Conservation (phyloP, 2,888 invertebrate species). For the Metalampra italica region DNA sequence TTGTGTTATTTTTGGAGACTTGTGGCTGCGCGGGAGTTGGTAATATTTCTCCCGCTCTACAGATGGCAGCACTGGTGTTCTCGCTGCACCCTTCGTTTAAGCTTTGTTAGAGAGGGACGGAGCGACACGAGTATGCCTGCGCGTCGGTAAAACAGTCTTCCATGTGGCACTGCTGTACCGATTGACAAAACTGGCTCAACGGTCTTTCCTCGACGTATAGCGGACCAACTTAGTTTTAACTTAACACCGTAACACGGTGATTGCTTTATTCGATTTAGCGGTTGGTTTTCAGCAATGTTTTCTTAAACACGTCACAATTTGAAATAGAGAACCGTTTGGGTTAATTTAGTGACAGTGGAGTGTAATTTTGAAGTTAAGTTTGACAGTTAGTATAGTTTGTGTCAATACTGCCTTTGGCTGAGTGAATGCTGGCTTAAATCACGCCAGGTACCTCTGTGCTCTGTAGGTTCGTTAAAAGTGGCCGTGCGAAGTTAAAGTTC, state of each 20-base stretch:
- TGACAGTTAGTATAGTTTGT: conserved; percentile 30
- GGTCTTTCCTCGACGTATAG: conserved; percentile 68
- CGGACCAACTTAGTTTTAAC: conserved; percentile 73
- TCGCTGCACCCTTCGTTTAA: conserved; percentile 36
- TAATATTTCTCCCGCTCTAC: conserved; percentile 62
- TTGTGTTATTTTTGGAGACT: conserved; percentile 58
- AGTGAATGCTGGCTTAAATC: conserved; percentile 67
- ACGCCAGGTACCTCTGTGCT: conserved; percentile 64
- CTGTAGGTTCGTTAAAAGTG: conserved; percentile 70
- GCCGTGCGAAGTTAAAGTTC: conserved; percentile 65
- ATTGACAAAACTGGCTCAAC: conserved; percentile 72
- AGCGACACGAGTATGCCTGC: conserved; percentile 19
- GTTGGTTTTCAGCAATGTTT: conserved; percentile 54
- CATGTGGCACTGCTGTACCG: conserved; percentile 52
- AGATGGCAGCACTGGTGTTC: conserved; percentile 31
- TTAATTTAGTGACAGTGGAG: conserved; percentile 41
- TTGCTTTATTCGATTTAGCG: conserved; percentile 54
- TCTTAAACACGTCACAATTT: conserved; percentile 53
- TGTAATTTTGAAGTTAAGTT: conserved; percentile 33
- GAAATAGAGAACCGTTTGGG: conserved; percentile 42
- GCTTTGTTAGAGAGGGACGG: conserved; percentile 36
- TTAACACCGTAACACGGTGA: conserved; percentile 61
- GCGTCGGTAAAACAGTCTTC: conserved; percentile 60
- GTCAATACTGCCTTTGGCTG: conserved; percentile 51
- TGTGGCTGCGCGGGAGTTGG: conserved; percentile 65